A percentile compares a stretch with the other conserved stretches of the same genome.
Evolutionary conservation across 2,797 vertebrate species (phyloP).

Genomic region (Pterois miles): DNA sequence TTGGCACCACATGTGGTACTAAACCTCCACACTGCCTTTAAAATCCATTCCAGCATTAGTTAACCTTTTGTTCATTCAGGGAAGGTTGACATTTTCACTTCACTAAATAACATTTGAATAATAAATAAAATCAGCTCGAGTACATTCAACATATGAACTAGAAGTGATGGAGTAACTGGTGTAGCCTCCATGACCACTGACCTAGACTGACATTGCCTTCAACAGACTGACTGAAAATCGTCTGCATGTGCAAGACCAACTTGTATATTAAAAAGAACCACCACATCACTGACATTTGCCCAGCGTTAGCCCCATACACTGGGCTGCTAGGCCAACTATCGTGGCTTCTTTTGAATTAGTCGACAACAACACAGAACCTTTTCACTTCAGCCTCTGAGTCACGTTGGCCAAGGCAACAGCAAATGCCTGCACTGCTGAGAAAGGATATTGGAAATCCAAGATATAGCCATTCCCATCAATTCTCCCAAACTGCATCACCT

Average conservation of each 20-base stretch:
- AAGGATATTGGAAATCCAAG: constrained; percentile 99
- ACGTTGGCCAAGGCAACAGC: constrained; percentile 99
- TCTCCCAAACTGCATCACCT: constrained; percentile 99
- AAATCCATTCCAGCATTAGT: constrained; percentile 17
- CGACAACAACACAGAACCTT: constrained; percentile 50
- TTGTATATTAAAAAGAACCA: not conserved
- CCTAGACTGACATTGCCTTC: constrained; percentile 1
- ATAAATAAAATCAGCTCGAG: constrained; percentile 29
- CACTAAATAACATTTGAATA: constrained; percentile 35
- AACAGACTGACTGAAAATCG: constrained; percentile 23
- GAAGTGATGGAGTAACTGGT: constrained; percentile 29
- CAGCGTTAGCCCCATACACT: not conserved
- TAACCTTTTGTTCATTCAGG: constrained; percentile 1
- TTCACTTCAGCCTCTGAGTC: constrained; percentile 97
- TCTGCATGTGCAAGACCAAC: constrained; percentile 23
- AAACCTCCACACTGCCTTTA: constrained; percentile 19
- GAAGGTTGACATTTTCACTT: constrained; percentile 8
- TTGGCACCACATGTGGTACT: constrained; percentile 34
- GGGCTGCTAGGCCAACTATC: constrained; percentile 45
- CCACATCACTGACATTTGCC: not conserved
- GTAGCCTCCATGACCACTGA: constrained; percentile 12
- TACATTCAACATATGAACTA: constrained; percentile 53
- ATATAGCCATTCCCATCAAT: constrained; percentile 99
- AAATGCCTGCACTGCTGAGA: constrained; percentile 99
- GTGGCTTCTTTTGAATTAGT: constrained; percentile 80